These are phyloP conservation scores for Cryptotermes secundus DNA, from an alignment of 1,140 invertebrate species.

Conservation along the genomic window DNA sequence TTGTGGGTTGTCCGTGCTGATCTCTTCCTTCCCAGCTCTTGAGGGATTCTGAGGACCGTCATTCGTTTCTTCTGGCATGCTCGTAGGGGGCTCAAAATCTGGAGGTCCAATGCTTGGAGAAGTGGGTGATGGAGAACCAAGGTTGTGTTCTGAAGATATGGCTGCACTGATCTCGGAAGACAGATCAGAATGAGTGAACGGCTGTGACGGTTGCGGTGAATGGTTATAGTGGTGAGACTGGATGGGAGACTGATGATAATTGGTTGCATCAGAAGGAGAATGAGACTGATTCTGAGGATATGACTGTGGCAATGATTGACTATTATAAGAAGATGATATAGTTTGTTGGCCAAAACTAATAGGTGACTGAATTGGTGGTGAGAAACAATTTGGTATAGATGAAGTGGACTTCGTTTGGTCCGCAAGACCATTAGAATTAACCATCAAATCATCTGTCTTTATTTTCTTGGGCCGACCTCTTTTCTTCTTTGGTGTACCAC, in stretches of 20 bases:
- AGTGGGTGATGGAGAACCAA: constrained; percentile 59
- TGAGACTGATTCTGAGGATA: constrained; percentile 35
- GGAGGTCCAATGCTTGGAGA: constrained; percentile 69
- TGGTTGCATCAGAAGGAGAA: constrained; percentile 36
- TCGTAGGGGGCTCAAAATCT: constrained; percentile 73
- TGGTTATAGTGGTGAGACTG: constrained; percentile 56
- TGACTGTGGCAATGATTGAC: constrained; percentile 50
- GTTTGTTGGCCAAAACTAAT: constrained; percentile 49
- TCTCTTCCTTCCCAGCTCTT: constrained; percentile 28
- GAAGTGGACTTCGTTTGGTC: constrained; percentile 42
- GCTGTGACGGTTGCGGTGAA: constrained; percentile 59
- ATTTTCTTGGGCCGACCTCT: constrained; percentile 83
- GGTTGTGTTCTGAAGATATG: constrained; percentile 67
- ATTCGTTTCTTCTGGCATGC: constrained; percentile 54
- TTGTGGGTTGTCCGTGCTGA: constrained; percentile 19
- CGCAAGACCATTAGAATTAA: constrained; percentile 35
- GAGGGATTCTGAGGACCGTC: constrained; percentile 39
- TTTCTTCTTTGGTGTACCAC: constrained; percentile 68
- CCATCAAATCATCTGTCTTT: constrained; percentile 52
- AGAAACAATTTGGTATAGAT: constrained; percentile 56
- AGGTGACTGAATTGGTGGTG: constrained; percentile 54
- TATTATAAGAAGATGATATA: constrained; percentile 48
- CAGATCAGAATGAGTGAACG: constrained; percentile 70
- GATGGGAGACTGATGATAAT: constrained; percentile 42
- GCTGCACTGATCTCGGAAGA: constrained; percentile 75